Percentiles rank a stretch among this genome's conserved stretches.
These are phyloP conservation scores for Urocitellus parryii DNA, from an alignment of 2,113 vertebrate genomes.

Conservation along the genomic window DNA sequence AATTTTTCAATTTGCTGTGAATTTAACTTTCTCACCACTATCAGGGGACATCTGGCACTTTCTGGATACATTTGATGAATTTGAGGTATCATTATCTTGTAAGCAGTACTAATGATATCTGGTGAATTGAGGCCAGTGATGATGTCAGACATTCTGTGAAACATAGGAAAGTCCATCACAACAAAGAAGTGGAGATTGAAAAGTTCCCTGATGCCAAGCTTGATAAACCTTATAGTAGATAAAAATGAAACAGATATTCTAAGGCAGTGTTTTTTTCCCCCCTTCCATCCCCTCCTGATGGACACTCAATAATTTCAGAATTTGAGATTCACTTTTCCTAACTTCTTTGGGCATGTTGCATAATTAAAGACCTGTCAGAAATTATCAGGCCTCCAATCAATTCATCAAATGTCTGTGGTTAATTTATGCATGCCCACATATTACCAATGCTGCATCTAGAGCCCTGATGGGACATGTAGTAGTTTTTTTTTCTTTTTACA, in stretches of 20 bases:
- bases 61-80: not conserved
- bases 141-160: not conserved
- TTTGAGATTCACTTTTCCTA: not conserved
- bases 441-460: not conserved
- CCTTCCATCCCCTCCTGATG: not conserved
- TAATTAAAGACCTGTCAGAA: not conserved
- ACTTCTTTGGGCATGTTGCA: not conserved
- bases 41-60: not conserved
- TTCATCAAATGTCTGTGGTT: not conserved
- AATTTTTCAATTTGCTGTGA: not conserved
- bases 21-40: not conserved
- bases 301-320: not conserved
- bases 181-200: not conserved
- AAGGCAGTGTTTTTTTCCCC: not conserved
- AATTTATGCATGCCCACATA: not conserved
- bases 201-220: rapidly evolving
- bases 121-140: not conserved
- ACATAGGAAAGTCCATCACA: not conserved
- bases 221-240: not conserved
- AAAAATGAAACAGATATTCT: not conserved
- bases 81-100: not conserved
- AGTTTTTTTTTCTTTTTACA: not conserved
- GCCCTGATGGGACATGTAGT: not conserved
- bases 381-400: not conserved
- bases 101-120: not conserved